A percentile compares a stretch with the other conserved stretches of the same genome.
Conservation (phyloP, 2,888 invertebrate species). For the Chromoteleia sp. region DNA sequence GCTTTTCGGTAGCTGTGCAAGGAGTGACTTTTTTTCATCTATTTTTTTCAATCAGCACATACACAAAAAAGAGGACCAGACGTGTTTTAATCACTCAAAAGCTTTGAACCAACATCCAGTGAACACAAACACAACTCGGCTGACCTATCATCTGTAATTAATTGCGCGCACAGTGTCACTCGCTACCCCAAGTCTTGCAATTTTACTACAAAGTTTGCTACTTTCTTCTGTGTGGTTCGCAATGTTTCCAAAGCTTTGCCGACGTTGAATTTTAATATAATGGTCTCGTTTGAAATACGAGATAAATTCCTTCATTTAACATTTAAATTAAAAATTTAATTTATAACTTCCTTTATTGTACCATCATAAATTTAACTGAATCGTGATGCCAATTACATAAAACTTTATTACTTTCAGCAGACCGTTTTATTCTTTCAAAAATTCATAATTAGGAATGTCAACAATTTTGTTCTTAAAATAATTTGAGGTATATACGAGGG, state of each 20-base stretch:
- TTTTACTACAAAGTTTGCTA: constrained; percentile 32
- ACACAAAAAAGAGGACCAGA: neutral
- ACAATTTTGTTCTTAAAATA: no score
- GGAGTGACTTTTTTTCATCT: neutral
- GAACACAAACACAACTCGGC: constrained; percentile 33
- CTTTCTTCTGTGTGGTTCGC: constrained; percentile 43
- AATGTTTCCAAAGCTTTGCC: constrained; percentile 38
- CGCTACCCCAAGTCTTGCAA: constrained; percentile 20
- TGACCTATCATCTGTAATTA: constrained; percentile 64
- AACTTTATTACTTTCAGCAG: neutral
- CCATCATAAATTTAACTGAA: neutral
- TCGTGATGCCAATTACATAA: no score
- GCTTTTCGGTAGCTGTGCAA: no score
- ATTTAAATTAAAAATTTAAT: constrained; percentile 36
- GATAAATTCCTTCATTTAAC: constrained; percentile 37
- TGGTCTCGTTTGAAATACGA: constrained; percentile 4
- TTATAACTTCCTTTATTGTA: neutral
- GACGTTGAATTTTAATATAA: constrained; percentile 1
- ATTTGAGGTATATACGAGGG: no score
- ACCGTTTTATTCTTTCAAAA: no score
- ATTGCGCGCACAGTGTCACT: constrained; percentile 52
- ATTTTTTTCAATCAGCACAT: constrained; percentile 28
- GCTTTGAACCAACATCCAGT: constrained; percentile 39
- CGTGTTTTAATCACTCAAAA: constrained; percentile 44
- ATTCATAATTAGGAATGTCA: no score